These are phyloP conservation scores for Panzeria rudis DNA, from an alignment of 2,888 invertebrate genomes.

Conservation along the genomic window DNA sequence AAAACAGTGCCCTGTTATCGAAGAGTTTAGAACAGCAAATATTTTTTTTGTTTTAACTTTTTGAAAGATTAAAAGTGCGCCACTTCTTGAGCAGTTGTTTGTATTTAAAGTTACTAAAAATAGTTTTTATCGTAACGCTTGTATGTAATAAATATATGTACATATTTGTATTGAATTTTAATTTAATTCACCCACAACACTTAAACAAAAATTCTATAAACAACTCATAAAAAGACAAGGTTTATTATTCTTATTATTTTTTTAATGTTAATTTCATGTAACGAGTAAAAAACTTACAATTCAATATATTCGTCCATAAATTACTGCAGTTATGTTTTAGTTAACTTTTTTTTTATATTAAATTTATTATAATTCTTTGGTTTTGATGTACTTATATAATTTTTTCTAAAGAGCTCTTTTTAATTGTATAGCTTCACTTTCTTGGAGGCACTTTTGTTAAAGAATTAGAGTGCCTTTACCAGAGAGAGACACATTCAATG, in stretches of 20 bases:
- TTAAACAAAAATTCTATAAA: conserved; percentile 35
- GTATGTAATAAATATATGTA: no score
- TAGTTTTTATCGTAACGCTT: no score
- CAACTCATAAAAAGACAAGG: neutral
- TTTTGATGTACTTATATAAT: neutral
- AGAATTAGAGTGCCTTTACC: conserved; percentile 58
- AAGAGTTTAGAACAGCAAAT: no score
- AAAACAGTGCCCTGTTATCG: no score
- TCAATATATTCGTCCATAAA: conserved; percentile 74
- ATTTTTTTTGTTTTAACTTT: no score
- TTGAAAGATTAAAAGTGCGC: no score
- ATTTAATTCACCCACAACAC: conserved; percentile 47
- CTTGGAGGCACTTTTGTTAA: neutral
- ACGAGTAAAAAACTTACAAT: conserved; percentile 74
- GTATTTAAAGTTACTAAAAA: no score
- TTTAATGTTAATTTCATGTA: neutral
- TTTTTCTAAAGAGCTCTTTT: neutral
- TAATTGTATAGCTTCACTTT: neutral
- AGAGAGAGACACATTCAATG: conserved; percentile 79
- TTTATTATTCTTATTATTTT: neutral
- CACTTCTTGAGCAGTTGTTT: no score
- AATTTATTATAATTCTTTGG: neutral
- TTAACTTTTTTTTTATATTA: neutral
- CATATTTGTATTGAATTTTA: neutral
- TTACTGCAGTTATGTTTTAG: neutral